Evolutionary conservation across 1,140 invertebrate species (phyloP).

Genomic region (Paraescarpia echinospica): DNA sequence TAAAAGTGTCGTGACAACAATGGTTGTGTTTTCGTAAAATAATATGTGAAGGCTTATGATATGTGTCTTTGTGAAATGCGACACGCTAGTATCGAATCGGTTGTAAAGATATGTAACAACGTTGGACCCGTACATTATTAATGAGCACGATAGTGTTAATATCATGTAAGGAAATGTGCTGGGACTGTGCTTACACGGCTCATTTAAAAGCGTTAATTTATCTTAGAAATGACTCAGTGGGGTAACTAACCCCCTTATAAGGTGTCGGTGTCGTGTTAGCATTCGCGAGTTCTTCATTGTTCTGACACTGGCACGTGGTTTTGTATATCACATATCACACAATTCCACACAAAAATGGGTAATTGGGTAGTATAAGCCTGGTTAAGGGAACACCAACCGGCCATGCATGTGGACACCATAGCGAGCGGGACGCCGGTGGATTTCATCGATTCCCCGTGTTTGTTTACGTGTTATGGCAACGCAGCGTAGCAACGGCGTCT

Average conservation of each 20-base stretch:
- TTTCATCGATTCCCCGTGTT: not conserved
- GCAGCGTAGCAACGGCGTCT: not conserved
- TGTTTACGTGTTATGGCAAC: conserved; percentile 5
- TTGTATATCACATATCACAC: not conserved
- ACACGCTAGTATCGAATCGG: too few relatives aligned
- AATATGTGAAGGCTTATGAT: too few relatives aligned
- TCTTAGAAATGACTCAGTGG: too few relatives aligned
- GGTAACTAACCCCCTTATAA: too few relatives aligned
- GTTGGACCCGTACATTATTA: not conserved
- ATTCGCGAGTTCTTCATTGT: not conserved
- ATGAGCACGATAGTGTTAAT: not conserved
- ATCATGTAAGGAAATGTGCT: not conserved
- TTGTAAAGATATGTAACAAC: not conserved
- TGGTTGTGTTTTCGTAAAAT: not conserved
- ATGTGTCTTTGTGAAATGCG: too few relatives aligned
- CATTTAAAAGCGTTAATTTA: not conserved
- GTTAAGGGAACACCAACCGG: not conserved
- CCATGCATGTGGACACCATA: not conserved
- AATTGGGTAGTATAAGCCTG: not conserved
- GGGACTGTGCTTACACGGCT: not conserved
- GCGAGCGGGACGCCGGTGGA: not conserved
- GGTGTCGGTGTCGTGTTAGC: too few relatives aligned
- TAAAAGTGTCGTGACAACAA: not conserved
- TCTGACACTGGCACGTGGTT: not conserved
- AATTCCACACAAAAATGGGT: not conserved